A percentile compares a stretch with the other conserved stretches of the same genome.
These are phyloP conservation scores for Standfussiana lucernea DNA, from an alignment of 2,888 invertebrate genomes.

Conservation along the genomic window DNA sequence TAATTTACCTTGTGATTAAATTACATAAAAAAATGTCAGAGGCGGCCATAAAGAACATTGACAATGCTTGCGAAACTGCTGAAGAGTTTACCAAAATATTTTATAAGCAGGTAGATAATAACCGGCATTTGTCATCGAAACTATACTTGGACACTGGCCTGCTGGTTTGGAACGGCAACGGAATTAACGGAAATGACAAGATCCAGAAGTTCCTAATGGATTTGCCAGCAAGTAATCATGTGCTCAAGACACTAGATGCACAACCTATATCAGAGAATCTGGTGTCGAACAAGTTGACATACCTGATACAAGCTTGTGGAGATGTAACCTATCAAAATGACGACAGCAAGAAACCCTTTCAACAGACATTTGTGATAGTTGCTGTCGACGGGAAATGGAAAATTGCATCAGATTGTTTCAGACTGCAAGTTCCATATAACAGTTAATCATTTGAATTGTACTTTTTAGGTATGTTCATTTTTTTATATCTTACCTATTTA, in stretches of 20 bases:
- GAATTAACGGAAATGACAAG: conserved; percentile 94
- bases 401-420: conserved; percentile 96
- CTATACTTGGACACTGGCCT: conserved; percentile 96
- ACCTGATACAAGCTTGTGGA: conserved; percentile 96
- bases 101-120: conserved; percentile 96
- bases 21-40: conserved; percentile 81
- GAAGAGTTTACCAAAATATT: conserved; percentile 97
- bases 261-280: conserved; percentile 95
- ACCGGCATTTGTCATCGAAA: conserved; percentile 95
- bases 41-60: conserved; percentile 92
- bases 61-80: conserved; percentile 95
- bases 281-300: conserved; percentile 94
- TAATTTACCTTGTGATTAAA: not conserved
- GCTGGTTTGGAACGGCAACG: conserved; percentile 98
- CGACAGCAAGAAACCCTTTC: conserved; percentile 92
- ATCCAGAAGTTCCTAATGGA: conserved; percentile 97
- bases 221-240: conserved; percentile 95
- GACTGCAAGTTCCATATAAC: conserved; percentile 92
- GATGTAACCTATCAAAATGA: conserved; percentile 93
- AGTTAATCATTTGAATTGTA: conserved; percentile 59
- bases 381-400: conserved; percentile 98
- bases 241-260: conserved; percentile 95
- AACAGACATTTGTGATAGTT: conserved; percentile 96
- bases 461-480: conserved; percentile 17
- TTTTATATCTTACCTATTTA: not conserved